Conservation (phyloP, 2,113 vertebrate species). For the Merops nubicus region DNA sequence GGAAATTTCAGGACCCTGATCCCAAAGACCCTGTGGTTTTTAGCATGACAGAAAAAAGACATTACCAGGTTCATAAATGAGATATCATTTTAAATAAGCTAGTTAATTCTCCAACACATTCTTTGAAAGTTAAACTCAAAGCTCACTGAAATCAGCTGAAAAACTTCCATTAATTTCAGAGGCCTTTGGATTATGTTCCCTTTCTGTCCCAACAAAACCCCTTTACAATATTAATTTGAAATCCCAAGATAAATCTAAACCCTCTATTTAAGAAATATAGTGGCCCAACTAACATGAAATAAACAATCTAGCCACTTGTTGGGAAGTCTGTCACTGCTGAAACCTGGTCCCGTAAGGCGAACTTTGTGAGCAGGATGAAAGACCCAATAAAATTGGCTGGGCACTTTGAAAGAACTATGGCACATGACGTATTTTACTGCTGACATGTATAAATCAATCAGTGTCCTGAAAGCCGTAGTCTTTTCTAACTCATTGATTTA, state of each 20-base stretch:
- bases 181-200: background rate
- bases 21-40: background rate
- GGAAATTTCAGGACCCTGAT: background rate
- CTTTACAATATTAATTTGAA: background rate
- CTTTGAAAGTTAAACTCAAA: background rate
- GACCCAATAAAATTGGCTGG: background rate
- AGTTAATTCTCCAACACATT: background rate
- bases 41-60: background rate
- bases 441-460: background rate
- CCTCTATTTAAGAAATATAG: background rate
- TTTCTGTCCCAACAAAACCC: background rate
- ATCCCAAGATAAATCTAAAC: background rate
- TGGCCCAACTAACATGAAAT: background rate
- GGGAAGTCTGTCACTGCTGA: background rate
- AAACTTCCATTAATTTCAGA: background rate
- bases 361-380: constrained; percentile 1
- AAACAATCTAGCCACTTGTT: background rate
- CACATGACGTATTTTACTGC: background rate
- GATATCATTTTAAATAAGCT: background rate
- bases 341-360: background rate
- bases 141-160: background rate
- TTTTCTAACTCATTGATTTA: background rate
- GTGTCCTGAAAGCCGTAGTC: background rate
- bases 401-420: background rate
- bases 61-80: background rate